Conservation (phyloP, 2,888 invertebrate genomes). For the Lydus trimaculatus region DNA sequence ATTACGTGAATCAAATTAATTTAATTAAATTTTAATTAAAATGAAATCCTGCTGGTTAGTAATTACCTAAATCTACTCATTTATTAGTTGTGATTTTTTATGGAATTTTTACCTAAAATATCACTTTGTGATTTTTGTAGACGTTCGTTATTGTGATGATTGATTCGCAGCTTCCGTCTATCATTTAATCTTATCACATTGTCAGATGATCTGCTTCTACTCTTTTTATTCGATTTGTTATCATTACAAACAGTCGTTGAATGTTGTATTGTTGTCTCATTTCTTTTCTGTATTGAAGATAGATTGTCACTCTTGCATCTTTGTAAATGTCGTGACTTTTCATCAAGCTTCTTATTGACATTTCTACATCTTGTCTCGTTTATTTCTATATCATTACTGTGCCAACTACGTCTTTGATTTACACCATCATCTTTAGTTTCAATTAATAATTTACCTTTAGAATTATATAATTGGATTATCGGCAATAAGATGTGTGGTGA, state of each 20-base stretch:
- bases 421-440: slow-evolving; percentile 67
- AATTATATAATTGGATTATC: slow-evolving; percentile 69
- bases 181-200: background rate
- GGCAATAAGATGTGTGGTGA: slow-evolving; percentile 68
- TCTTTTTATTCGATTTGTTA: background rate
- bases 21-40: background rate
- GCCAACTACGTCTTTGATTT: slow-evolving; percentile 59
- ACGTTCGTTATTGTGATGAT: background rate
- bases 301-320: slow-evolving; percentile 43
- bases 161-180: background rate
- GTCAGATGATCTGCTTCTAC: background rate
- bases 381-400: slow-evolving; percentile 38
- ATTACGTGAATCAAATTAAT: background rate
- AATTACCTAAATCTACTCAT: background rate
- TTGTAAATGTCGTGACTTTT: slow-evolving; percentile 31
- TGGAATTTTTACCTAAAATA: slow-evolving; percentile 1
- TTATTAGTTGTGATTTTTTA: background rate
- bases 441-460: slow-evolving; percentile 68
- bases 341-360: slow-evolving; percentile 20
- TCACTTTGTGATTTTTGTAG: background rate
- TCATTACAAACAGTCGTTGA: background rate
- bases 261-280: background rate
- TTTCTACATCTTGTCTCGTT: slow-evolving; percentile 29
- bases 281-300: background rate
- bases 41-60: background rate